Conservation (phyloP, 2,113 vertebrate species). For the Pachypanchax playfairii region DNA sequence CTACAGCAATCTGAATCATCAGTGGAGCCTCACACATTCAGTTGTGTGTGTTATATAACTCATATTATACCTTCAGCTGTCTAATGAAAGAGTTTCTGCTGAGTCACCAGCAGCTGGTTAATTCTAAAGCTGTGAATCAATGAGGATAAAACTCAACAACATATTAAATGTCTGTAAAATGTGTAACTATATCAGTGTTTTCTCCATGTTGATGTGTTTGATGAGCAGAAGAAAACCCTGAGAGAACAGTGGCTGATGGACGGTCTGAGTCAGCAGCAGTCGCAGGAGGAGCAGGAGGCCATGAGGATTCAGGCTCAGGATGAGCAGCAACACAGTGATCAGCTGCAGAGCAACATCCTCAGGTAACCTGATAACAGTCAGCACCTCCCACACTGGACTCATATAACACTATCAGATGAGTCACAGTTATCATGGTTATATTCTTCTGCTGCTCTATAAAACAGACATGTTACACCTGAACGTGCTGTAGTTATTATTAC, state of each 20-base stretch:
- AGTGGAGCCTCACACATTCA: too few relatives aligned
- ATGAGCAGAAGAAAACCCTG: conserved; percentile 90
- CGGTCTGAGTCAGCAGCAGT: conserved; percentile 84
- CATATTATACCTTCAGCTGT: too few relatives aligned
- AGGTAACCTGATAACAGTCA: conserved; percentile 77
- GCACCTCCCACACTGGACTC: background rate
- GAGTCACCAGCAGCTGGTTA: too few relatives aligned
- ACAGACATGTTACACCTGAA: too few relatives aligned
- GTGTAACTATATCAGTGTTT: background rate
- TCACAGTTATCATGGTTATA: too few relatives aligned
- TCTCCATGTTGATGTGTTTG: conserved; percentile 29
- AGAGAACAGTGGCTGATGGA: conserved; percentile 97
- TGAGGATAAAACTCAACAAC: too few relatives aligned
- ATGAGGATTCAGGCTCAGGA: conserved; percentile 86
- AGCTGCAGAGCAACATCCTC: conserved; percentile 86
- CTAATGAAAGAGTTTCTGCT: too few relatives aligned
- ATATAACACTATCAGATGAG: background rate
- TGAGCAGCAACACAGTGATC: conserved; percentile 83
- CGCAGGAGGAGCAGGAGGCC: conserved; percentile 88
- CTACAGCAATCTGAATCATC: too few relatives aligned
- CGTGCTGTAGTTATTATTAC: too few relatives aligned
- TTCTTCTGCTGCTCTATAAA: too few relatives aligned
- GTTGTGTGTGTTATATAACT: too few relatives aligned
- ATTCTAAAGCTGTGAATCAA: too few relatives aligned
- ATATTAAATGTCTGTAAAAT: background rate